Base-by-base conservation (phyloP, 35 echinoderm and acorn worm genomes). In the Anneissia japonica region DNA sequence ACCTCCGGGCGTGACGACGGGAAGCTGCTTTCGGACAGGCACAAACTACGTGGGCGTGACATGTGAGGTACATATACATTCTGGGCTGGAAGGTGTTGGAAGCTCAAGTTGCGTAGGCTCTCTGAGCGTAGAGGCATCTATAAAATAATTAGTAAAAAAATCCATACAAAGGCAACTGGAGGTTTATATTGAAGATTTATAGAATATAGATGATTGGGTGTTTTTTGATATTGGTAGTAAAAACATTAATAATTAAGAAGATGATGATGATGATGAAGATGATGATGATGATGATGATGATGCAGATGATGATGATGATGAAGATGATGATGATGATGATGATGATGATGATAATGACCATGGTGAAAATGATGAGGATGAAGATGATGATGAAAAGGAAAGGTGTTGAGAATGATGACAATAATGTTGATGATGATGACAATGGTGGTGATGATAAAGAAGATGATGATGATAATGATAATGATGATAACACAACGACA, bases 231-330 rank as follows among this genome's bases (percentile, higher is more conserved):
- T n/a, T n/a, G n/a, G n/a, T n/a, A n/a, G n/a, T n/a, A n/a, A n/a
- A n/a, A n/a, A n/a, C n/a, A n/a, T n/a, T 72, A n/a, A 72, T 72
- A n/a, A n/a, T 72, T 72, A 72, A 72, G 76, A 77, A 14, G 76
- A 77, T 77, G 76, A 77, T 77, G 31, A 31, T 77, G 76, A 77
- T 77, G 76, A 31, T 77, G 76, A 77, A 14, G 76, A 77, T 77
- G 76, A 77, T 77, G 76, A 77, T 77, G 76, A 77, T 77, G 76
- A 77, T 77, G 76, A 77, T 77, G 76, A 34, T 77, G 76, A 77
- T 77, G 76, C 10, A 14, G 33, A 34, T 34, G 76, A 77, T 77
- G 76, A 77, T 77, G 76, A 77, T 77, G 76, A 77, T 77, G 76
- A 13, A 14, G 76, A 77, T 77, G 76, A 34, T 77, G 76, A 34